Base-by-base conservation (phyloP, 35 echinoderm and acorn worm genomes). In the Lytechinus pictus region DNA sequence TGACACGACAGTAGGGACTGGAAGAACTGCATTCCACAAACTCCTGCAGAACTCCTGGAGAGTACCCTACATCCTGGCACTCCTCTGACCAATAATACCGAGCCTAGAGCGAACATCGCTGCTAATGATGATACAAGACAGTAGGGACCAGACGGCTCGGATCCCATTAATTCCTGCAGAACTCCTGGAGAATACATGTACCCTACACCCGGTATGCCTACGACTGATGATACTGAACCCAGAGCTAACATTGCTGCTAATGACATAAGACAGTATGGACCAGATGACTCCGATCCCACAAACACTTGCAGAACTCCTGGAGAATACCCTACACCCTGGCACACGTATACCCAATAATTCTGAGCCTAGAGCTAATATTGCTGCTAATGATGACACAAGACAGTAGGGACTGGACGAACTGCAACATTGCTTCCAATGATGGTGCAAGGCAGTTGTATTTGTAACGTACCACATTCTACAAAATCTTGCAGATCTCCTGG, bases 141-240 rank as follows among this genome's bases (percentile, higher is more conserved):
- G 61, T 72, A 72, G 61, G 14, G 24, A 21, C 24, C 24, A n/a
- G 95, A 12, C 95, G 21, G 87, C 58, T 54, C 21, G 27, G 10
- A 86, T 57, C 2, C 91, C 91, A 3, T 10, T 9, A 29, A 93
- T 54, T 16, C 52, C 91, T 28, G 52, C 91, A 27, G 91, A 93
- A 27, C 91, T 93, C 53, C 54, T 93, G 52, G 91, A 53, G 10
- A 54, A 55, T n/a, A n/a, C n/a, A n/a, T n/a, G 21, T 33, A 93
- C 91, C 52, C 91, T 54, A 1, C 51, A 93, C 27, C 91, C 91
- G 91, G 91, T n/a, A 93, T 54, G 53, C 91, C 91, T 9, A 93
- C 56, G 91, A 54, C 5, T 54, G 19, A 89, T 14, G 19, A 89
- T 29, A 44, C 52, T 7, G 87, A 89, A 10, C 87, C 87, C 9